Percentiles rank a stretch among this genome's conserved stretches.
These are phyloP conservation scores for Mesaphorura yosii DNA, from an alignment of 1,140 invertebrate genomes.

Conservation along the genomic window DNA sequence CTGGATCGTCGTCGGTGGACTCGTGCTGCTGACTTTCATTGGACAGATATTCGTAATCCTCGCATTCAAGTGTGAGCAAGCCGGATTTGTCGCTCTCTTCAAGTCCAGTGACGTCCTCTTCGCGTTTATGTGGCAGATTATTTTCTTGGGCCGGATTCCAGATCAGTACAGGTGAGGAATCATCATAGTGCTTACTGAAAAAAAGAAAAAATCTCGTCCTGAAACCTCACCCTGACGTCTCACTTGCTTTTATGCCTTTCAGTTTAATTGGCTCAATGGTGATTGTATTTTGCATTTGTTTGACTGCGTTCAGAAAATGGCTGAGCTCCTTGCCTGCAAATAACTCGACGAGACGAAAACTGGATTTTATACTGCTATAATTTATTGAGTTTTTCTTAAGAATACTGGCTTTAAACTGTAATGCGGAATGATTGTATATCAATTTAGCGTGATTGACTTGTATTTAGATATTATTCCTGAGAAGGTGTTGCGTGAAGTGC, in stretches of 20 bases:
- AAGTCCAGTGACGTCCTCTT: constrained; percentile 20
- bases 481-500: no score
- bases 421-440: no score
- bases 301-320: constrained; percentile 75
- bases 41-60: constrained; percentile 22
- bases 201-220: no score
- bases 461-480: no score
- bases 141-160: constrained; percentile 17
- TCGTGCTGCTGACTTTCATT: constrained; percentile 15
- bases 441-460: no score
- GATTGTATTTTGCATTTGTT: constrained; percentile 65
- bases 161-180: no score
- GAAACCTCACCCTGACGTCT: no score
- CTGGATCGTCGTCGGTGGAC: constrained; percentile 2
- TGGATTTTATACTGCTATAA: constrained; percentile 3
- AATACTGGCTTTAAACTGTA: no score
- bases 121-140: constrained; percentile 20
- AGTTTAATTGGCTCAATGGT: constrained; percentile 67
- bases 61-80: constrained; percentile 22
- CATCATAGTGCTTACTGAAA: no score
- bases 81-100: constrained; percentile 12
- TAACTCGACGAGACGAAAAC: not conserved
- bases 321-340: constrained; percentile 46
- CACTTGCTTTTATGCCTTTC: no score
- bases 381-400: not conserved